Evolutionary conservation across 2,113 vertebrate species (phyloP), one percentile per base, ranked within the genome.

Genomic region (Rousettus leschenaultii): DNA sequence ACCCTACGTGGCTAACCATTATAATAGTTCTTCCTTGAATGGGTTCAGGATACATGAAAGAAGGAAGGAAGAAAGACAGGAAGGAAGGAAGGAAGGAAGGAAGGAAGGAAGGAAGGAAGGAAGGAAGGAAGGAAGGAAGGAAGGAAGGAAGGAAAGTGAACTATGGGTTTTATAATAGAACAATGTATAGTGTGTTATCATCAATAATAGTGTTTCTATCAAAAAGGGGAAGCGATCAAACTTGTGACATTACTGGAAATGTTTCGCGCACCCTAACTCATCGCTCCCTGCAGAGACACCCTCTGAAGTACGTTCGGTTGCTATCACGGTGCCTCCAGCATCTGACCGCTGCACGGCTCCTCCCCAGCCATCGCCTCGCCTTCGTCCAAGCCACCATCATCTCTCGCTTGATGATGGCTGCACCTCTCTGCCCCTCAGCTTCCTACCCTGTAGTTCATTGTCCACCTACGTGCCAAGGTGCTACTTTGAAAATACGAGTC

Each of bases 391-490:
- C 59, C 30, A 70, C 13, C 5, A 0, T 24, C 2, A 2, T 53
- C 30, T 80, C 43, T 70, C 8, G 7, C 53, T 48, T 77, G 6
- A 26, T 55, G 38, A n/a, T 61, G 35, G 24, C 35, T 75, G 2
- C n/a, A 24, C 10, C 3, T 48, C 5, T 2, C 14, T 14, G 30
- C 43, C 51, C 43, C 70, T 48, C 51, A 75, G 8, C 33, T 19
- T 15, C 0, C 26, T 40, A 24, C 9, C 12, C 7, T 19, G 3
- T 24, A 14, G 1, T 33, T n/a, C 33, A 24, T 15, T 18, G 33
- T 61, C 48, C 6, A 38, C 24, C 6, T 38, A 33, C 6, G 8
- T 55, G 8, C 19, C 7, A 48, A 3, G 61, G 14, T 2, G 38
- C 43, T 24, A 16, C 59, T 82, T 86, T 51, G 68, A 77, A 77